Base-by-base conservation (phyloP, 2,113 vertebrate genomes). In the Dissostichus mawsoni region DNA sequence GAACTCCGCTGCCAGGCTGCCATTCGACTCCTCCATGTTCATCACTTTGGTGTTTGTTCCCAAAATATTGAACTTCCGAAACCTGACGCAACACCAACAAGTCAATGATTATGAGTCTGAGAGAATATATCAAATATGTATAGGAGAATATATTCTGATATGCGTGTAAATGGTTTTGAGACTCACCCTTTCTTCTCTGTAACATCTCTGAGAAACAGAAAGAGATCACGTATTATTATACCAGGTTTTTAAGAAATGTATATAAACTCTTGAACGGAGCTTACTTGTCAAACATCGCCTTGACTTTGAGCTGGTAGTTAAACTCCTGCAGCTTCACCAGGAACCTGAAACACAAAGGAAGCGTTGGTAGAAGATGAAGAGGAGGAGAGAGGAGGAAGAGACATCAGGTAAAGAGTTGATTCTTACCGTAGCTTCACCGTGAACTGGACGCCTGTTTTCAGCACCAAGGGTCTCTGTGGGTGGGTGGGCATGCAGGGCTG, bases 11-110 rank as follows among this genome's bases (percentile, higher is more conserved):
- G 98, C 97, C 87, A 99, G 87, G 67, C 96, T 98, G 63, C 98
- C 98, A n/a, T 98, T 99, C 2, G 97, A 99, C 84, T 99, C 98
- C 81, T 99, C 98, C 97, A 99, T 98, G 94, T 99, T 99, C 98
- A 99, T 98, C 14, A 99, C 97, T 92, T 99, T 99, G 0, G 96
- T 97, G 85, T 96, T 96, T 2, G 98, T 99, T 66, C 98, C 98
- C 92, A 99, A 89, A 88, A 99, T 98, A 87, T 99, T 99, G 84
- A 99, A 99, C 91, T 97, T 98, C 14, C 98, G 95, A 80, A 98
- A 98, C 45, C 98, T 99, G 83, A 23, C 76, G 61, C 85, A 1
- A 6, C 7, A 7, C 1, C 50, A 18, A 1, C 18, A 8, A 41
- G 36, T 41, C 8, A 8, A 41, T 41, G 7, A 8, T 41, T 8